phyloP scores from a whole-genome alignment of 2,797 vertebrate genomes.

The Characodon lateralis region DNA sequence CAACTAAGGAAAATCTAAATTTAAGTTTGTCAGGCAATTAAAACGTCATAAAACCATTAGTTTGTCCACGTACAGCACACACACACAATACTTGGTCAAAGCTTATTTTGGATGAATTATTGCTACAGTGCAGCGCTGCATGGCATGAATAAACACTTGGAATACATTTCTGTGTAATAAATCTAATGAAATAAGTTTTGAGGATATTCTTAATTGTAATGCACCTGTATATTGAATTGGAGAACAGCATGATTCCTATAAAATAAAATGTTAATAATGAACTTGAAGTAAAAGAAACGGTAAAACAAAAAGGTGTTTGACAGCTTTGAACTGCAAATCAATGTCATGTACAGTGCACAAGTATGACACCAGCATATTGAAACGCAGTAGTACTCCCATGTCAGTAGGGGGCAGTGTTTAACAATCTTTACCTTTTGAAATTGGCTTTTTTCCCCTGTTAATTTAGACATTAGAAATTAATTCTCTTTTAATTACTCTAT shows the following conservation, averaged over 20 bases:
- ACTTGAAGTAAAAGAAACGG: neutral
- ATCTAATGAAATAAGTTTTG: neutral
- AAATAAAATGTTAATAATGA: neutral
- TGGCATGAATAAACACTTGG: neutral
- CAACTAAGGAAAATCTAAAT: neutral
- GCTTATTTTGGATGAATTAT: no score
- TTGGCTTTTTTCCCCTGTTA: neutral
- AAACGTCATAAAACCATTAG: neutral
- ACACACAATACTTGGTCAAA: no score
- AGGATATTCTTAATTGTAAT: neutral
- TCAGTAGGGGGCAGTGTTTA: slow-evolving; percentile 75
- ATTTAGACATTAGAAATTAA: slow-evolving; percentile 15
- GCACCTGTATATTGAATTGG: neutral
- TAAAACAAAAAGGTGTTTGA: neutral
- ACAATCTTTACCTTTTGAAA: slow-evolving; percentile 13
- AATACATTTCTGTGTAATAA: neutral
- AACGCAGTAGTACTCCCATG: slow-evolving; percentile 21
- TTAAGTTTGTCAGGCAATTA: neutral
- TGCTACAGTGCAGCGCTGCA: neutral
- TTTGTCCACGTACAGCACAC: neutral
- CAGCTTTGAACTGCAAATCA: neutral
- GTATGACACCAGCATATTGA: neutral
- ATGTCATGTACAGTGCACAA: neutral
- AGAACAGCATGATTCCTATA: neutral
- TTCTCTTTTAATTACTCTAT: slow-evolving; percentile 2